phyloP scores from a whole-genome alignment of 2,797 vertebrate species.

The Vultur gryphus region DNA sequence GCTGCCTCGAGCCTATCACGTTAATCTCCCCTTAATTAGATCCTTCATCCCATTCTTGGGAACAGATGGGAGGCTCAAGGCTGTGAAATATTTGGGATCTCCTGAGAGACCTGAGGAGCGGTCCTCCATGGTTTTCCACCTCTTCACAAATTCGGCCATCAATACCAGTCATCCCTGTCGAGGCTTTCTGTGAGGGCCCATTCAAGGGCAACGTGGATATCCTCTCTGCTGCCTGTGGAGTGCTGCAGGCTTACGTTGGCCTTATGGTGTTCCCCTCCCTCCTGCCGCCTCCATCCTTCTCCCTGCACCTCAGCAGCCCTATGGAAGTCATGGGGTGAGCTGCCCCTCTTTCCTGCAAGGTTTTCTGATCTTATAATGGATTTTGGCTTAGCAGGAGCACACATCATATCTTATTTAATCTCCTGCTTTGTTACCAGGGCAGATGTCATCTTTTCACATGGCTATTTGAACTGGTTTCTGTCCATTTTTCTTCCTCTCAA shows the following conservation, averaged over 20 bases:
- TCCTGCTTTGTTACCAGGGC: not conserved
- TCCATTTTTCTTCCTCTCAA: not conserved
- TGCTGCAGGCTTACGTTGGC: not conserved
- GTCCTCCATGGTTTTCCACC: not conserved
- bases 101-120: not conserved
- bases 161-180: rapidly evolving
- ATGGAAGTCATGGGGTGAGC: not conserved
- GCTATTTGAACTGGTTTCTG: not conserved
- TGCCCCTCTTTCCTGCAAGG: not conserved
- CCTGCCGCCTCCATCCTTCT: not conserved
- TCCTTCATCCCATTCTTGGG: not conserved
- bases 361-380: not conserved
- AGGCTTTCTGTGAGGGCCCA: not conserved
- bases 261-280: not conserved
- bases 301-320: not conserved
- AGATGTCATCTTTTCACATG: not conserved
- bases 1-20: not conserved
- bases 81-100: not conserved
- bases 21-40: conserved; percentile 46
- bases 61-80: conserved; percentile 11
- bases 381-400: not conserved
- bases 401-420: not conserved
- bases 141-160: not conserved
- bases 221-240: not conserved
- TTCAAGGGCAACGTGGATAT: not conserved